Conservation (phyloP, 1,140 invertebrate genomes). For the Asobara japonica region DNA sequence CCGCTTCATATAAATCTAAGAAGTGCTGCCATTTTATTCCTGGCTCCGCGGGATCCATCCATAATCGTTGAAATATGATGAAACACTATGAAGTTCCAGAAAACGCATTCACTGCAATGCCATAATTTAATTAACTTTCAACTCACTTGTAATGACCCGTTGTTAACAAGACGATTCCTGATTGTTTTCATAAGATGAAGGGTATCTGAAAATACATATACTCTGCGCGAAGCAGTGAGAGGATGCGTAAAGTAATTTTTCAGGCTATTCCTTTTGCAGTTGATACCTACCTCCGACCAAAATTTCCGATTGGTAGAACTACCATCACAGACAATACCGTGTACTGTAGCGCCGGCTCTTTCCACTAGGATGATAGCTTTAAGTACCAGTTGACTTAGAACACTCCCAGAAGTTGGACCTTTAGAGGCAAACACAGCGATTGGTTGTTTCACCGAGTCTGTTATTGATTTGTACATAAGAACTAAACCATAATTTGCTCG, state of each 20-base stretch:
- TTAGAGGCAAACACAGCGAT: constrained; percentile 34
- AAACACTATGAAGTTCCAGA: too few species aligned
- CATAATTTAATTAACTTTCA: neutral
- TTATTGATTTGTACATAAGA: constrained; percentile 21
- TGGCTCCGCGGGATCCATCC: constrained; percentile 24
- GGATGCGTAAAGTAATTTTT: constrained; percentile 39
- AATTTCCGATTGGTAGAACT: constrained; percentile 38
- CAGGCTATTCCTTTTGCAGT: constrained; percentile 20
- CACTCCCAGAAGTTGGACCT: constrained; percentile 27
- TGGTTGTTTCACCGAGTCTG: constrained; percentile 29
- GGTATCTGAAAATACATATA: constrained; percentile 27
- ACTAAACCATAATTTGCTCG: constrained; percentile 38
- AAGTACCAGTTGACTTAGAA: constrained; percentile 37
- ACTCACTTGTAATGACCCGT: neutral
- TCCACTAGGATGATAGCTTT: constrained; percentile 39
- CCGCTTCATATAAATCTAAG: constrained; percentile 5
- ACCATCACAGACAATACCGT: constrained; percentile 40
- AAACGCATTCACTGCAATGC: neutral
- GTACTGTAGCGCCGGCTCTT: constrained; percentile 37
- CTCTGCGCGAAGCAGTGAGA: constrained; percentile 12
- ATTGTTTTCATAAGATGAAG: constrained; percentile 24
- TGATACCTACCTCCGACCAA: constrained; percentile 37
- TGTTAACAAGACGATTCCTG: constrained; percentile 21
- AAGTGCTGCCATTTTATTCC: constrained; percentile 33
- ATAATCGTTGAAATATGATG: neutral